Evolutionary conservation across 2,888 invertebrate species (phyloP).

Genomic region (Linyphia triangularis): DNA sequence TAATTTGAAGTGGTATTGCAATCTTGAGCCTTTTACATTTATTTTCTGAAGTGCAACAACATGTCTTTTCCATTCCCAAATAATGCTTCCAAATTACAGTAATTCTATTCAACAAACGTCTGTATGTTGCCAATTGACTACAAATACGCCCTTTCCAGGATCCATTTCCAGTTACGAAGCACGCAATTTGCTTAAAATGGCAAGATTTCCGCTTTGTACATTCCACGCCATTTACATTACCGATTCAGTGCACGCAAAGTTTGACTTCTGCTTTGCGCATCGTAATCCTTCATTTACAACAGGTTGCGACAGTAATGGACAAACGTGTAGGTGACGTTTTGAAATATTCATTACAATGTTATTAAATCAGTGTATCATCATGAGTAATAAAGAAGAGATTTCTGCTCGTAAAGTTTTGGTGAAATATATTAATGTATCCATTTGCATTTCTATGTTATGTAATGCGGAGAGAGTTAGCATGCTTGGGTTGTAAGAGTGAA

Average conservation of each 20-base stretch:
- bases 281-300: conserved; percentile 17
- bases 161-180: not conserved
- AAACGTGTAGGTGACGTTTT: not conserved
- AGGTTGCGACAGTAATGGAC: not conserved
- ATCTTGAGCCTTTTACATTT: too few relatives aligned
- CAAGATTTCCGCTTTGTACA: not conserved
- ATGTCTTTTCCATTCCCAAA: too few relatives aligned
- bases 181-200: conserved; percentile 17
- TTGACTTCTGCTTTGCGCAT: not conserved
- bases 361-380: not conserved
- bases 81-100: too few relatives aligned
- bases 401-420: not conserved
- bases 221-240: conserved; percentile 32
- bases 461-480: not conserved
- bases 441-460: not conserved
- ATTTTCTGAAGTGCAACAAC: too few relatives aligned
- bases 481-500: not conserved
- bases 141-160: not conserved
- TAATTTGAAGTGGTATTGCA: too few relatives aligned
- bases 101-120: not conserved
- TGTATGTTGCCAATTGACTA: conserved; percentile 8
- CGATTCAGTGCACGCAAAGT: conserved; percentile 32
- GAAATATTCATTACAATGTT: not conserved
- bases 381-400: not conserved
- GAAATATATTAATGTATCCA: not conserved